A percentile compares a stretch with the other conserved stretches of the same genome.
Evolutionary conservation across 2,113 vertebrate species (phyloP).

Genomic region (Rousettus leschenaultii): DNA sequence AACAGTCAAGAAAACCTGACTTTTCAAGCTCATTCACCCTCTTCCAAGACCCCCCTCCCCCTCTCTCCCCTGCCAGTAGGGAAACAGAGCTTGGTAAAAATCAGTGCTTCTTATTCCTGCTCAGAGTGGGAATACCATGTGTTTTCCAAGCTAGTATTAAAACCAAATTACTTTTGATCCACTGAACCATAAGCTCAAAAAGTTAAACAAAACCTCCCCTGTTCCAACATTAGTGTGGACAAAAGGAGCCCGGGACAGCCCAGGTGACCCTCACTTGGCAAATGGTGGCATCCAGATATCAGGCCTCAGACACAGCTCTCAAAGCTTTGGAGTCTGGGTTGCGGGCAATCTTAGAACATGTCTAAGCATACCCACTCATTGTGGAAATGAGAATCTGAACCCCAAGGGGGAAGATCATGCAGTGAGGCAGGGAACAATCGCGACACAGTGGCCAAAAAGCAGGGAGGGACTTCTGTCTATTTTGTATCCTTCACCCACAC

Average conservation of each 20-base stretch:
- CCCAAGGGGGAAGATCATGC: background rate
- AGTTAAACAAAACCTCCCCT: background rate
- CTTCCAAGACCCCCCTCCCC: background rate
- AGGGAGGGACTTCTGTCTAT: background rate
- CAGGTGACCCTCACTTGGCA: background rate
- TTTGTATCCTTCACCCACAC: background rate
- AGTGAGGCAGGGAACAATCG: background rate
- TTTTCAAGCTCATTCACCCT: background rate
- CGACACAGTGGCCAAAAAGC: background rate
- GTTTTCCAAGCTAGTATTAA: conserved; percentile 24
- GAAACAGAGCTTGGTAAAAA: background rate
- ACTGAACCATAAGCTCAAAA: background rate
- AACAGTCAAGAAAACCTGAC: background rate
- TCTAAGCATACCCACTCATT: background rate
- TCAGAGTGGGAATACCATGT: background rate
- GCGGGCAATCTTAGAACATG: background rate
- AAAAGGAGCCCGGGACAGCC: background rate
- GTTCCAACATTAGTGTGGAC: background rate
- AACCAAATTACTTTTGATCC: conserved; percentile 46
- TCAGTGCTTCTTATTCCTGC: background rate
- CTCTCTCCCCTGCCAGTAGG: too few species aligned
- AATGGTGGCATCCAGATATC: background rate
- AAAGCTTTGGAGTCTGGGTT: background rate
- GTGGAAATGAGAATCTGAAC: background rate
- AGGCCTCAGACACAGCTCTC: background rate